Evolutionary conservation across 2,888 invertebrate genomes (phyloP).

Genomic region (Acanthosoma haemorrhoidale): DNA sequence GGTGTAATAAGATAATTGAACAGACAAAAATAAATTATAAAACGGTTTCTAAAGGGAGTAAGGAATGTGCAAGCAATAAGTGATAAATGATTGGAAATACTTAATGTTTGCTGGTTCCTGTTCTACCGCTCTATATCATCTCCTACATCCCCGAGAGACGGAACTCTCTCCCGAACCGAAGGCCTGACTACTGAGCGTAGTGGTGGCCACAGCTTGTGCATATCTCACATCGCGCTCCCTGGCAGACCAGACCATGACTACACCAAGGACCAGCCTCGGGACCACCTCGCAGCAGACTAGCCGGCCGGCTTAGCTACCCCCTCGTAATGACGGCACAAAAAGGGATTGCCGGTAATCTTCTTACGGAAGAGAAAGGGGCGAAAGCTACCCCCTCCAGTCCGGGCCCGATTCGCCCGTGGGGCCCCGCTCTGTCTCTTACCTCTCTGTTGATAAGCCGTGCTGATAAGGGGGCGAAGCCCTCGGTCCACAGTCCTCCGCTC

Average conservation of each 20-base stretch:
- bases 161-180: neutral
- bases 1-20: too few species aligned
- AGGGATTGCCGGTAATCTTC: conserved; percentile 42
- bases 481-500: conserved; percentile 14
- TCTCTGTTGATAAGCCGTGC: neutral
- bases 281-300: conserved; percentile 1
- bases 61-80: too few species aligned
- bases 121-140: too few species aligned
- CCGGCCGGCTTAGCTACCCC: conserved; percentile 14
- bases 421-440: conserved; percentile 26
- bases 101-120: too few species aligned
- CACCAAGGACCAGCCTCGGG: neutral
- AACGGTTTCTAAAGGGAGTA: too few species aligned
- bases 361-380: conserved; percentile 35
- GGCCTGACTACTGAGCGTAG: too few species aligned
- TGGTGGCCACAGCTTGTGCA: too few species aligned
- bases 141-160: neutral
- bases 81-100: too few species aligned
- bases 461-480: neutral
- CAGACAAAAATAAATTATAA: too few species aligned
- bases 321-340: conserved; percentile 40
- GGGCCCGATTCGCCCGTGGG: conserved; percentile 27
- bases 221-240: too few species aligned
- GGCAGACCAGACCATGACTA: neutral
- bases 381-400: conserved; percentile 18